Evolutionary conservation across 2,797 vertebrate species (phyloP).

Genomic region (Enteromius treurensis): DNA sequence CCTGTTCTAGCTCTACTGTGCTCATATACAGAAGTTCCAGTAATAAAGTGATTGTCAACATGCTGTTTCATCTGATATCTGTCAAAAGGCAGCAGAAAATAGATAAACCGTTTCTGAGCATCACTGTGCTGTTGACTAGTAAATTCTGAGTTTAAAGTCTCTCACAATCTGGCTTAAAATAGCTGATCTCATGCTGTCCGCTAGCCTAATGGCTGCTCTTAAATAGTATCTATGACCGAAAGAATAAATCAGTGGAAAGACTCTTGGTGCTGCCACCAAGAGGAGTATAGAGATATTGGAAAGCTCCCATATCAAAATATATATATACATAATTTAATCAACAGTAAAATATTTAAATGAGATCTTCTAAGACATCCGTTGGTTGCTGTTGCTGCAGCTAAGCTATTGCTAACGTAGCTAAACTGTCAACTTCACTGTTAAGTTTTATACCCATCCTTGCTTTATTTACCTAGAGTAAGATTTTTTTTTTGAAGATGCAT

Average conservation of each 20-base stretch:
- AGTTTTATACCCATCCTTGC: background rate
- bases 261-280: slow-evolving; percentile 2
- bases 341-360: background rate
- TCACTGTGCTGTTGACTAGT: slow-evolving; percentile 37
- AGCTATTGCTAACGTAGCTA: slow-evolving; percentile 2
- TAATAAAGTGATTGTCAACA: slow-evolving; percentile 79
- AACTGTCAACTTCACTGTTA: background rate
- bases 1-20: slow-evolving; percentile 69
- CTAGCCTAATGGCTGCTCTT: background rate
- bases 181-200: background rate
- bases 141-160: slow-evolving; percentile 38
- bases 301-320: background rate
- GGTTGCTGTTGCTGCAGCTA: background rate
- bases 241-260: background rate
- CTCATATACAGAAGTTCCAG: slow-evolving; percentile 51
- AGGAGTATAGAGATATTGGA: background rate
- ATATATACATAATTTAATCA: too few species aligned
- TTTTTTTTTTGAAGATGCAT: background rate
- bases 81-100: slow-evolving; percentile 57
- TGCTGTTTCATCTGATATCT: slow-evolving; percentile 65
- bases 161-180: slow-evolving; percentile 49
- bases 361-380: background rate
- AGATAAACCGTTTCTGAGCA: slow-evolving; percentile 35
- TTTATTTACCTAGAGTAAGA: background rate
- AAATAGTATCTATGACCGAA: background rate